Base-by-base conservation (phyloP, 2,113 vertebrate species). In the Neomonachus schauinslandi region DNA sequence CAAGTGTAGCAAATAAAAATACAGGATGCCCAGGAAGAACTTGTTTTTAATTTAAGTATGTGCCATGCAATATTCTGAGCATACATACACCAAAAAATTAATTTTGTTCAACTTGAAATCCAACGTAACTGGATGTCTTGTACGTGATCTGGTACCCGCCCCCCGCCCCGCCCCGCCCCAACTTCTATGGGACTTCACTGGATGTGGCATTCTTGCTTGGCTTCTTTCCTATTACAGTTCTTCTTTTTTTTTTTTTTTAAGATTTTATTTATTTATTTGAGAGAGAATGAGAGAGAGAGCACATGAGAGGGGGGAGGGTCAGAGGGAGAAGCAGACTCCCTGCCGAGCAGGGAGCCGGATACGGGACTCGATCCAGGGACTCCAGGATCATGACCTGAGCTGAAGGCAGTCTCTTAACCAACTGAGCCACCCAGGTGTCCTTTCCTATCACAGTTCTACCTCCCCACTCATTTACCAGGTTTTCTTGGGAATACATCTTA, bases 1-100 rank as follows among this genome's bases (percentile, higher is more conserved):
- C 16, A 76, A 42, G 85, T 71, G 65, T 59, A 91, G 14, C 77
- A 77, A 76, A 82, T 71, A 42, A 59, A 93, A 71, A 36, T 74
- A n/a, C 0, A 26, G 24, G 2, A 31, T 16, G 16, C 1, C 7
- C 11, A 71, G 33, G 10, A 72, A 33, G n/a, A 15, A 63, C 9
- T 33, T 26, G 2, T 33, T 89, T 42, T 59, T 87, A 13, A 21
- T 71, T 5, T 77, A 19, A 42, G 2, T 53, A 39, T 71, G 8
- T 4, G 5, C 2, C 4, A 49, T 74, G 7, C 5, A 79, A 79
- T 79, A 79, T 69, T 80, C 76, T 19, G 24, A 31, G 21, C 26
- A 53, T 61, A 57, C 14, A 42, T 42, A 18, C 46, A 16, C 18
- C 26, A 21, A 39, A 74, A 31, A 36, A 59, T n/a, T 88, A 33